Evolutionary conservation across 30 jellyfish, hydroid and myxozoan genomes (phyloP), one percentile per base, ranked within the genome.

Genomic region (Chironex yamaguchii): DNA sequence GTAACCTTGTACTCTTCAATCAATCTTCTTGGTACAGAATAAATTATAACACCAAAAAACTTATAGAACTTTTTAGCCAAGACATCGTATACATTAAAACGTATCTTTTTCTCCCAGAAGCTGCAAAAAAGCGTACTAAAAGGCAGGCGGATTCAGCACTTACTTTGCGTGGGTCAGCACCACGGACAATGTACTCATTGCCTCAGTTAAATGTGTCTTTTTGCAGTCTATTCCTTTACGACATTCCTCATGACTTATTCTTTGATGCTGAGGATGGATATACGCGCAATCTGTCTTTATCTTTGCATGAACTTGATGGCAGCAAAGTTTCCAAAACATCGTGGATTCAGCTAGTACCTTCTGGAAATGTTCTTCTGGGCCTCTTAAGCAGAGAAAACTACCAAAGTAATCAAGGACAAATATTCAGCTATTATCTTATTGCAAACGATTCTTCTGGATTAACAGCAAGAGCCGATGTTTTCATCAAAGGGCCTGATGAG

Each of bases 211-310:
- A 74, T 58, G 67, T 80, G 2, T 33, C 90, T 13, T 49, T 88
- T 2, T 94, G 99, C 62, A 51, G 64, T 12, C 29, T 23, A 26
- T 62, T 89, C 21, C 65, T 2, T 21, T 81, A 81, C 36, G 30
- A 72, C 27, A 36, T 93, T 35, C 91, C 96, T 0, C 86, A 65
- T 0, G 96, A 87, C 51, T 54, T 86, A 1, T 93, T 93, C 72
- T 93, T 50, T 71, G 97, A 88, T 35, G 75, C 58, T 30, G 98
- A 88, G 28, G 98, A 87, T 58, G 98, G 98, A 29, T 82, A 82
- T 42, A 89, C 97, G 11, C 14, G 81, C 0, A 88, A 83, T 32
- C 49, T 93, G n/a, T 58, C 83, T 1, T 53, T 92, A 22, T 1
- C 42, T 1, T 28, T 90, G 6, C 71, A 0, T 3, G 30, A 80